Percentiles rank a stretch among this genome's conserved stretches.
These are phyloP conservation scores for Rallus limicola DNA, from an alignment of 2,113 vertebrate species.

Conservation along the genomic window DNA sequence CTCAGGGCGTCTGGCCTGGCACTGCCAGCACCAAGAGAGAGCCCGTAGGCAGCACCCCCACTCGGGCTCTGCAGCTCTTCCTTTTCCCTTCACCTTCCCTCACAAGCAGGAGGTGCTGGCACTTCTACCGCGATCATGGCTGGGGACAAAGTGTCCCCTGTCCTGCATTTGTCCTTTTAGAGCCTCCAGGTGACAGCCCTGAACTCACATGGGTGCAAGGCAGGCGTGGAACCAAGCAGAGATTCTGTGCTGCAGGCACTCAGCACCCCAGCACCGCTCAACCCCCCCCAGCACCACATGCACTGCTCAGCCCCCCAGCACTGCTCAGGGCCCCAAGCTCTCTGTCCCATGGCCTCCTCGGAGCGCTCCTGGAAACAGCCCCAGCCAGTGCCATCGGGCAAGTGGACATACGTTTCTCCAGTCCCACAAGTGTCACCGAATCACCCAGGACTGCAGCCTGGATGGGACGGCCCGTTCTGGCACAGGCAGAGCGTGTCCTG, in stretches of 20 bases:
- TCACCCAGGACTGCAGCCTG: background rate
- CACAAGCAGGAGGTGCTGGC: rapidly evolving
- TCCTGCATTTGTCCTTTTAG: background rate
- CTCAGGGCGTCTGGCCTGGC: background rate
- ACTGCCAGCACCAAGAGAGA: background rate
- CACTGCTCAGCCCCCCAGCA: too few relatives aligned
- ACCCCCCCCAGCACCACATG: background rate
- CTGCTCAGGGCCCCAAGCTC: background rate
- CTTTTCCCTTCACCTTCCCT: background rate
- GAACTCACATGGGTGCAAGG: background rate
- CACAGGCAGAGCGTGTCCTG: background rate
- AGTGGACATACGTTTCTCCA: background rate
- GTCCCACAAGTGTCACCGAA: background rate
- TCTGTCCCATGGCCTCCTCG: background rate
- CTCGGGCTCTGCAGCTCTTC: background rate
- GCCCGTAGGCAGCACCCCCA: rapidly evolving
- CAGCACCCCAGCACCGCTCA: rapidly evolving
- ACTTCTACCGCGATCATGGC: background rate
- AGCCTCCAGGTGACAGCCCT: background rate
- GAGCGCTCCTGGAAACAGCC: rapidly evolving
- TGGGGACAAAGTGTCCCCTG: background rate
- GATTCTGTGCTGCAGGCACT: background rate
- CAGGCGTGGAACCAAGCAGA: background rate
- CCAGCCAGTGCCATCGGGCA: rapidly evolving
- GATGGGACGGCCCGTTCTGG: background rate